Evolutionary conservation across 2,888 invertebrate species (phyloP).

Genomic region (Ectropis crepuscularia): DNA sequence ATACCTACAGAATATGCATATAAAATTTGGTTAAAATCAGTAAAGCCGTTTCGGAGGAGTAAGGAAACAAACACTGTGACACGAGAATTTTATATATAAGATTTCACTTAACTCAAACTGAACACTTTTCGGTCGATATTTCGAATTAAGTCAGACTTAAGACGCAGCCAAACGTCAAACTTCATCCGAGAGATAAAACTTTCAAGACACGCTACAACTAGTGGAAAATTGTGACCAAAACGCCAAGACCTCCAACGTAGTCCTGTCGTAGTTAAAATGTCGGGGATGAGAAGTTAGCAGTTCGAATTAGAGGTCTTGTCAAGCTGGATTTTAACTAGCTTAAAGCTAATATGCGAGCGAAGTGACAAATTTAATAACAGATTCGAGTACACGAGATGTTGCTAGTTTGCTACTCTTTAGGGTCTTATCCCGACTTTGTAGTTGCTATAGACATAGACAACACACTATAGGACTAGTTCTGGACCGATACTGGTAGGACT

Average conservation of each 20-base stretch:
- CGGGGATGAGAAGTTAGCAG: constrained; percentile 36
- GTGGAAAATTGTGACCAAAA: constrained; percentile 54
- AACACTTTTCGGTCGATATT: constrained; percentile 15
- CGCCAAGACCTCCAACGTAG: constrained; percentile 44
- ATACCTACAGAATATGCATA: too few relatives aligned
- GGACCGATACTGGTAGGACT: too few relatives aligned
- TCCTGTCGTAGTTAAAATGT: constrained; percentile 30
- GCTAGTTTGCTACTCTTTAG: constrained; percentile 23
- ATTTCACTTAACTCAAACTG: neutral
- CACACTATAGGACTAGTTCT: too few relatives aligned
- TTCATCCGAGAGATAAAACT: constrained; percentile 60
- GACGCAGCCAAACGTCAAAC: constrained; percentile 36
- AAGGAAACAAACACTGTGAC: too few relatives aligned
- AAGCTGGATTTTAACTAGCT: constrained; percentile 56
- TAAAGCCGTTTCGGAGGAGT: too few relatives aligned
- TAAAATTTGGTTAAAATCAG: too few relatives aligned
- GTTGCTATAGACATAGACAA: too few relatives aligned
- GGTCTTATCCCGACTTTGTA: too few relatives aligned
- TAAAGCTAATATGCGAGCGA: constrained; percentile 66
- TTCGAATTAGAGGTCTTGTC: constrained; percentile 43
- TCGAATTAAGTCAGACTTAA: constrained; percentile 24
- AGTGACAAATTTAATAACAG: constrained; percentile 74
- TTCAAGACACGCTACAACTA: constrained; percentile 60
- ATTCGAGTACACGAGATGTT: constrained; percentile 53
- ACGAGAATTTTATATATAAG: too few relatives aligned